Evolutionary conservation across 2,888 invertebrate species (phyloP).

Genomic region (Rhamnusium bicolor): DNA sequence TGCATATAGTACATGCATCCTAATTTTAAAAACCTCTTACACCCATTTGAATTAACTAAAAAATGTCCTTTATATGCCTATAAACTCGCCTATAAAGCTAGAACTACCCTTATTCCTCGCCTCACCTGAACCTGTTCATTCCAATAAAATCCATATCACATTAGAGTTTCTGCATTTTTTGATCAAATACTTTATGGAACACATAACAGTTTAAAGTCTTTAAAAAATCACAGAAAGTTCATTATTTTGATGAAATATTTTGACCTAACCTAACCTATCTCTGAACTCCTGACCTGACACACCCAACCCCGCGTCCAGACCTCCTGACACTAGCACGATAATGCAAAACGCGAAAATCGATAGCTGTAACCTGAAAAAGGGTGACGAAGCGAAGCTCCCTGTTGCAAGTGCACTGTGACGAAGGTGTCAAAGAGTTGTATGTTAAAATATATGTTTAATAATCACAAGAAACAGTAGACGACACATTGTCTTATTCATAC

Average conservation of each 20-base stretch:
- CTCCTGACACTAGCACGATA: neutral
- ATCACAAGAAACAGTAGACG: no score
- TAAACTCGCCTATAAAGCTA: no score
- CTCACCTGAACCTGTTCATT: slow-evolving; percentile 2
- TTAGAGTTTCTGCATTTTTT: slow-evolving; percentile 1
- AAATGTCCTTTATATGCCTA: no score
- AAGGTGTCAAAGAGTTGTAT: no score
- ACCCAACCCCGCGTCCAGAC: slow-evolving; percentile 19
- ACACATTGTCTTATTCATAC: no score
- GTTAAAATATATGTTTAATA: no score
- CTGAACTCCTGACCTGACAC: neutral
- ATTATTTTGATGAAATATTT: slow-evolving; percentile 10
- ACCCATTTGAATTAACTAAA: no score
- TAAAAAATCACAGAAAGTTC: slow-evolving; percentile 2
- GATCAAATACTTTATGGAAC: slow-evolving; percentile 1
- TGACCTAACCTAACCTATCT: slow-evolving; percentile 28
- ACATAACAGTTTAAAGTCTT: neutral
- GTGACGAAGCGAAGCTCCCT: neutral
- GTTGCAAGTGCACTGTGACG: no score
- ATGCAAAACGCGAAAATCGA: neutral
- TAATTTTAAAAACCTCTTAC: no score
- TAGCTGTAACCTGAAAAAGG: neutral
- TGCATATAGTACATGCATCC: no score
- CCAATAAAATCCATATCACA: neutral
- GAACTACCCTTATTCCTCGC: neutral